Evolutionary conservation across 1,140 invertebrate genomes (phyloP), one percentile per base, ranked within the genome.

Genomic region (Pseudomyrmex pallidus): DNA sequence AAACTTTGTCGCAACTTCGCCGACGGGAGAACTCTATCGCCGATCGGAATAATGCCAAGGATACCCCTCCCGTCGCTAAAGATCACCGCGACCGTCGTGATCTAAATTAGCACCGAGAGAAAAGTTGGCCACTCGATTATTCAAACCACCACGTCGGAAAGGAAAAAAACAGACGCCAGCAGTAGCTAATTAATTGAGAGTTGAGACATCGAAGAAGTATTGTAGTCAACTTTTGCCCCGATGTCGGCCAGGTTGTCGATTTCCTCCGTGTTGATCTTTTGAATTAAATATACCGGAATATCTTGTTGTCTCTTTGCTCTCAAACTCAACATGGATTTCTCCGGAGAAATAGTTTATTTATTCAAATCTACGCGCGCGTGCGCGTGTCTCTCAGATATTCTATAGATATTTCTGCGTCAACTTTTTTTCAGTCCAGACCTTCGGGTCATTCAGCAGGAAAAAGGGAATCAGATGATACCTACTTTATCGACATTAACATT

Each of bases 51-150:
- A 78, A 80, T 72, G 54, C 44, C 76, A 12, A 17, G 62, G 12
- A 15, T 72, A 20, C 17, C 25, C 3, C 25, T 25, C 2, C 25
- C 66, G 66, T 61, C 76, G 35, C 63, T 54, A 66, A 13, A 7
- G 76, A 54, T 80, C 76, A 72, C 76, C 66, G 48, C 25, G 3
- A 0, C 44, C 66, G 54, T 50, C 44, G 54, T 35, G 54, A 80
- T 80, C 76, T 80, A 80, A 50, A 80, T 80, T 72, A 70, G 66
- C 52, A n/a, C 52, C 12, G 52, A 15, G 35, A 20, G 35, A 20
- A 15, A 80, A 80, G 76, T 70, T 80, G 44, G 76, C 44, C 54
- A 62, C 44, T 80, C 76, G 46, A 80, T 80, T 80, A 80, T 80
- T 80, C 76, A 72, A 56, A 15, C 76, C 44, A 15, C 59, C 22